Conservation (phyloP, 2,888 invertebrate genomes). For the Serripes groenlandicus region DNA sequence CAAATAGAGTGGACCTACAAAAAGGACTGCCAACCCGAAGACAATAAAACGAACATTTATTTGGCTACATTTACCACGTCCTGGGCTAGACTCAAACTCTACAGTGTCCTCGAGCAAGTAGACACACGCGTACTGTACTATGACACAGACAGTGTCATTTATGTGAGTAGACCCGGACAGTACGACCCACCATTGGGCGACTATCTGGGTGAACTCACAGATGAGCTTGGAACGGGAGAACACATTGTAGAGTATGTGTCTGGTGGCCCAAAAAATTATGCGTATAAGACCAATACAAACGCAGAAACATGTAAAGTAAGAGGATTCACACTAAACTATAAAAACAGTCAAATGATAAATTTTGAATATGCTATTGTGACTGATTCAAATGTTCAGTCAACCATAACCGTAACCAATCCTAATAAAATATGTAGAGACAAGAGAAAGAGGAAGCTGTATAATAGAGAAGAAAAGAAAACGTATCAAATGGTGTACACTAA, state of each 20-base stretch:
- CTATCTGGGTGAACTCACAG: too few relatives aligned
- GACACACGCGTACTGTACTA: slow-evolving; percentile 43
- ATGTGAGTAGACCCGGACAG: too few relatives aligned
- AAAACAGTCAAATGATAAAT: slow-evolving; percentile 43
- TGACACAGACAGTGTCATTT: slow-evolving; percentile 83
- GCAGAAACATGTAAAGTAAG: too few relatives aligned
- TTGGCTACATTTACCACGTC: slow-evolving; percentile 55
- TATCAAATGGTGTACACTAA: slow-evolving; percentile 65
- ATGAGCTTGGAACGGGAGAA: too few relatives aligned
- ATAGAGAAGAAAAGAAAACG: slow-evolving; percentile 87
- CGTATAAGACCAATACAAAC: too few relatives aligned
- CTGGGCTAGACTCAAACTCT: slow-evolving; percentile 55
- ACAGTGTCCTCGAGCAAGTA: slow-evolving; percentile 45
- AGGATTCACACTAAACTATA: slow-evolving; percentile 71
- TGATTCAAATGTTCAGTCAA: too few relatives aligned
- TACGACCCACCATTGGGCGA: too few relatives aligned
- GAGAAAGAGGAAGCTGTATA: slow-evolving; percentile 90
- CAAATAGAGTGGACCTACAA: too few relatives aligned
- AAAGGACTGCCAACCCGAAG: slow-evolving; percentile 42
- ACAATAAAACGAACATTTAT: too few relatives aligned
- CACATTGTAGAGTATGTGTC: too few relatives aligned
- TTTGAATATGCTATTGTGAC: slow-evolving; percentile 35
- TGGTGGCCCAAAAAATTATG: too few relatives aligned
- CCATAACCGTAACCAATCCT: slow-evolving; percentile 45
- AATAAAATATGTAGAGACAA: slow-evolving; percentile 87